Percentiles rank a stretch among this genome's conserved stretches.
Evolutionary conservation across 2,113 vertebrate species (phyloP).

Genomic region (Acanthochromis polyacanthus): DNA sequence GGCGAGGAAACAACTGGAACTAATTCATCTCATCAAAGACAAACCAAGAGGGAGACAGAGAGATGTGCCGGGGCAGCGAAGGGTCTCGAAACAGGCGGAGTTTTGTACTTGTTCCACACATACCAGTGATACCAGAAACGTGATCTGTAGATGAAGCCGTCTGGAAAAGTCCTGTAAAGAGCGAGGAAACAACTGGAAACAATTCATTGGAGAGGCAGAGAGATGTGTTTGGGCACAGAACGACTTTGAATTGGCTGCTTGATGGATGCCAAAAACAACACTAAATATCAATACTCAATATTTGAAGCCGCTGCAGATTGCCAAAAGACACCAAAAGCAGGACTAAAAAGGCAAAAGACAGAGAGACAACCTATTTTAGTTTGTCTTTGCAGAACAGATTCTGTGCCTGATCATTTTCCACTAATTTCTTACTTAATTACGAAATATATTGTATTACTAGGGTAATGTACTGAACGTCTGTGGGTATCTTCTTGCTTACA

Average conservation of each 20-base stretch:
- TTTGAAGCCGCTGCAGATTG: neutral
- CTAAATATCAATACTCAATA: conserved; percentile 6
- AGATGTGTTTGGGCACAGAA: conserved; percentile 14
- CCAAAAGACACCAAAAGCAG: neutral
- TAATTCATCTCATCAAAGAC: conserved; percentile 42
- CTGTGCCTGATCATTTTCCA: neutral
- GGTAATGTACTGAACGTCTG: too few species aligned
- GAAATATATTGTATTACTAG: too few species aligned
- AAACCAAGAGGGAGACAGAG: neutral
- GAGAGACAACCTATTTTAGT: neutral
- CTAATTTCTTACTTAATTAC: neutral
- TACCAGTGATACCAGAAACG: conserved; percentile 61
- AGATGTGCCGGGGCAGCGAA: conserved; percentile 9
- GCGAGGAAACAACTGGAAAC: conserved; percentile 53
- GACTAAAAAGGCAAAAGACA: neutral
- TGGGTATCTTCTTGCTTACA: too few species aligned
- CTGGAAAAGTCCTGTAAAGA: conserved; percentile 41
- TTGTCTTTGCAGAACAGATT: neutral
- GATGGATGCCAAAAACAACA: conserved; percentile 9
- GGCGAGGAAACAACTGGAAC: conserved; percentile 47
- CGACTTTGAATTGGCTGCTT: conserved; percentile 12
- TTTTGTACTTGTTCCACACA: conserved; percentile 34
- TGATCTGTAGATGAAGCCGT: conserved; percentile 50
- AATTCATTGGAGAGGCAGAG: conserved; percentile 38
- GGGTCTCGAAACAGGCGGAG: conserved; percentile 27